A percentile compares a stretch with the other conserved stretches of the same genome.
Conservation (phyloP, 2,113 vertebrate species). For the Promerops cafer region DNA sequence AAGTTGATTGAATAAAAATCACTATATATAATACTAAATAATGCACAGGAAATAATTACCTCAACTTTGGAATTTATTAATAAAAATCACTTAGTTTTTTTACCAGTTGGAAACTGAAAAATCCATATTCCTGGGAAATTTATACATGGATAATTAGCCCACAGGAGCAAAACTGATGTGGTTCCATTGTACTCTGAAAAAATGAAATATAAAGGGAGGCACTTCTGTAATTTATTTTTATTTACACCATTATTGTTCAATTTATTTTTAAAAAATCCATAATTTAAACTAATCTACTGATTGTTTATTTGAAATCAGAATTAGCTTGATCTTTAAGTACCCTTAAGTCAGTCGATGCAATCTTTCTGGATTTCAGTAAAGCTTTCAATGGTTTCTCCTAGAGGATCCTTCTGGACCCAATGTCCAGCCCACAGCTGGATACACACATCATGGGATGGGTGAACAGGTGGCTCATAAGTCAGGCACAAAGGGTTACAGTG, state of each 20-base stretch:
- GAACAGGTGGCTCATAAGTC: background rate
- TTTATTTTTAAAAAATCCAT: background rate
- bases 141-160: background rate
- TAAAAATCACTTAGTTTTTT: background rate
- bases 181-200: background rate
- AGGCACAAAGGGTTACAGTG: background rate
- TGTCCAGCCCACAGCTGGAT: background rate
- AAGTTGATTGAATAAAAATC: background rate
- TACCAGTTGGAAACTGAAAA: background rate
- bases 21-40: background rate
- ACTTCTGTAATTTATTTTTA: background rate
- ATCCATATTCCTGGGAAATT: background rate
- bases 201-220: background rate
- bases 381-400: background rate
- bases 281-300: background rate
- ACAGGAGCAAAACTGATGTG: background rate
- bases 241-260: background rate
- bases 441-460: background rate
- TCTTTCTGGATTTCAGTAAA: background rate
- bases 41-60: background rate
- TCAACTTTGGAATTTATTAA: background rate
- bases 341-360: background rate
- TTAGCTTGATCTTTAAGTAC: background rate
- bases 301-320: background rate
- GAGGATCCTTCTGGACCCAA: background rate